Percentiles rank a stretch among this genome's conserved stretches.
phyloP scores from a whole-genome alignment of 2,113 vertebrate species.

The Clupea harengus region DNA sequence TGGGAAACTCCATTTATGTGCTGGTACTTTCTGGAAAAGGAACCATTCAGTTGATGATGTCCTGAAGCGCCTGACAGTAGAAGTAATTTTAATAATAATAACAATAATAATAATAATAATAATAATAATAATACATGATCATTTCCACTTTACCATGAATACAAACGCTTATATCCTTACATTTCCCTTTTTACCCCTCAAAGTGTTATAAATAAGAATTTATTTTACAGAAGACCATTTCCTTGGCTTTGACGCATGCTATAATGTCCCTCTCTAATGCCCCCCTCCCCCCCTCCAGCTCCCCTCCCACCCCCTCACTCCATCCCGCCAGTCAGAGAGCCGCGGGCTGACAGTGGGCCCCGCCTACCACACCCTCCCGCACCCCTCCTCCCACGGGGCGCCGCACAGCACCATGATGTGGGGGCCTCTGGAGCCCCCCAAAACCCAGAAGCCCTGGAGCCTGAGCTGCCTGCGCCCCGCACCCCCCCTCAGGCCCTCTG shows the following conservation, averaged over 20 bases:
- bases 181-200: neutral
- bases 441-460: conserved; percentile 97
- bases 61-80: neutral
- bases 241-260: neutral
- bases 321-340: conserved; percentile 90
- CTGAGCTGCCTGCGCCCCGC: conserved; percentile 95
- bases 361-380: conserved; percentile 94
- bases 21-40: too few species aligned
- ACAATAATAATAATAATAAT: neutral
- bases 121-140: neutral
- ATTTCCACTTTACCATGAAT: neutral
- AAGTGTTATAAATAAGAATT: neutral
- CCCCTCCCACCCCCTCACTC: conserved; percentile 90
- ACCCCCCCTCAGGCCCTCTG: conserved; percentile 89
- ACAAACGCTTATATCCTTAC: neutral
- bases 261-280: neutral
- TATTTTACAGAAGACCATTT: neutral
- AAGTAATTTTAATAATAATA: too few species aligned
- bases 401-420: conserved; percentile 93
- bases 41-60: neutral
- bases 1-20: neutral
- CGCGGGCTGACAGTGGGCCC: conserved; percentile 86
- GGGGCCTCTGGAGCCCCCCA: conserved; percentile 94
- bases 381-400: conserved; percentile 90
- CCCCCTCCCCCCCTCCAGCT: conserved; percentile 72